phyloP scores from a whole-genome alignment of 2,113 vertebrate genomes.

The Pteronura brasiliensis region DNA sequence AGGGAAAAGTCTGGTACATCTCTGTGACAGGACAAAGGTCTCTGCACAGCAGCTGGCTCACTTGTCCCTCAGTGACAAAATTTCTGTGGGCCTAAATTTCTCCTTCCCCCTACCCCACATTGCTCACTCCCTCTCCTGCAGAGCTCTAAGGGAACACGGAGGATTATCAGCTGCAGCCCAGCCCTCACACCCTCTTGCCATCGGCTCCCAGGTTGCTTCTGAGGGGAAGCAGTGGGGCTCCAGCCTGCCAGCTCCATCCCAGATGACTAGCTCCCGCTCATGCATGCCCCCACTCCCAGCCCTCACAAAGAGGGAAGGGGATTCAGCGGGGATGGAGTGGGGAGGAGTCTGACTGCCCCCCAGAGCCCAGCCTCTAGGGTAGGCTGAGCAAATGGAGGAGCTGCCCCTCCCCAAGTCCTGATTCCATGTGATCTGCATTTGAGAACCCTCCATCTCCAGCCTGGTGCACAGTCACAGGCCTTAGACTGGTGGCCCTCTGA shows the following conservation, averaged over 20 bases:
- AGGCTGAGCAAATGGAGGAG: neutral
- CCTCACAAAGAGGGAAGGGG: neutral
- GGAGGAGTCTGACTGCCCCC: neutral
- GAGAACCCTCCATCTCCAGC: neutral
- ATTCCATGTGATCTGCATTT: rapidly evolving
- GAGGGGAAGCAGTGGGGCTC: neutral
- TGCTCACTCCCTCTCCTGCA: neutral
- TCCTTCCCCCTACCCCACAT: neutral
- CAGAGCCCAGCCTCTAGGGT: neutral
- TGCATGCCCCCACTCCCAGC: neutral
- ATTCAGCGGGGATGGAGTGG: no score
- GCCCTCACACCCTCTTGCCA: no score
- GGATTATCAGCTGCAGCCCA: neutral
- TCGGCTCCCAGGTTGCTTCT: neutral
- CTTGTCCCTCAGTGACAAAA: no score
- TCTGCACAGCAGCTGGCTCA: neutral
- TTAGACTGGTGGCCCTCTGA: neutral
- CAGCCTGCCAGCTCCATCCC: neutral
- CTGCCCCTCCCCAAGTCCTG: neutral
- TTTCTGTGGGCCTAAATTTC: neutral
- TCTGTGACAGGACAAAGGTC: neutral
- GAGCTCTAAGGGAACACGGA: neutral
- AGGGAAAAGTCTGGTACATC: neutral
- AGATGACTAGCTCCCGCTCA: no score
- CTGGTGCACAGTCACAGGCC: no score